These are phyloP conservation scores for Daboia siamensis DNA, from an alignment of 2,113 vertebrate species.

Conservation along the genomic window DNA sequence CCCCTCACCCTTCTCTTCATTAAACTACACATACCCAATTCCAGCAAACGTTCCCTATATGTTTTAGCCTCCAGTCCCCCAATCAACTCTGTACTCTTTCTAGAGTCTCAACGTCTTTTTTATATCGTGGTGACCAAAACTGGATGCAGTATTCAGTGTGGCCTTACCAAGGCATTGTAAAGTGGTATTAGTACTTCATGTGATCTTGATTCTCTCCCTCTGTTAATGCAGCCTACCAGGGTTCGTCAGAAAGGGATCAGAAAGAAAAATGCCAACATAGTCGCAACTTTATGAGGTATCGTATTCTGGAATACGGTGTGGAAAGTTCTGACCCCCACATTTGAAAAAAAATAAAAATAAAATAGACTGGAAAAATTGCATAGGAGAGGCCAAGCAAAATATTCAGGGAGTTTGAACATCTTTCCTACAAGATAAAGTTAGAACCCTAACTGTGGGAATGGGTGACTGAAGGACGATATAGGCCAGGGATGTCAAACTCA, in stretches of 20 bases:
- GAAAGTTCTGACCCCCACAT: background rate
- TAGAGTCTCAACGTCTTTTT: no score
- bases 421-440: background rate
- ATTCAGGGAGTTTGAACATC: background rate
- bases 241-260: background rate
- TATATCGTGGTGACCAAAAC: no score
- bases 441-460: background rate
- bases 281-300: background rate
- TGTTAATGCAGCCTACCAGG: background rate
- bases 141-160: no score
- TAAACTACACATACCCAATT: no score
- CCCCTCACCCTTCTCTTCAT: no score
- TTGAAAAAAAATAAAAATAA: background rate
- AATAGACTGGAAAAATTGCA: background rate
- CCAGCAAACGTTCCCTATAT: no score
- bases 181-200: no score
- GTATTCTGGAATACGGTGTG: background rate
- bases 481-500: no score
- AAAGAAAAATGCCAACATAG: background rate
- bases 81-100: no score
- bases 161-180: no score
- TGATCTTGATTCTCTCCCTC: no score
- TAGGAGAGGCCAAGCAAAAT: background rate
- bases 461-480: background rate
- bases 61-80: no score